Percentiles rank a stretch among this genome's conserved stretches.
Evolutionary conservation across 2,797 vertebrate species (phyloP).

Genomic region (Microctenopoma stevenorrisi): DNA sequence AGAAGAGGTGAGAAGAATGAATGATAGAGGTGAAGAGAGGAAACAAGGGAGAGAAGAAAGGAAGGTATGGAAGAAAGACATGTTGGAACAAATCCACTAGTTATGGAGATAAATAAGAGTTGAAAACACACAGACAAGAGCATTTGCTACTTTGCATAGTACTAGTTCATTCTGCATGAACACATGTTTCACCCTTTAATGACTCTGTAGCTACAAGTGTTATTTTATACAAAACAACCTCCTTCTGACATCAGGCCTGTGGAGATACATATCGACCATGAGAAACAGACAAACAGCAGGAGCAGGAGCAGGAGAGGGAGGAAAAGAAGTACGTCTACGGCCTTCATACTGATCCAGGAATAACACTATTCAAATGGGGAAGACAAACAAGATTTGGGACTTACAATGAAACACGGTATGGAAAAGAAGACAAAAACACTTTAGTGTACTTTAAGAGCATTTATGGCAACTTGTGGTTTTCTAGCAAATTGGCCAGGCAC

Average conservation of each 20-base stretch:
- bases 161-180: not conserved
- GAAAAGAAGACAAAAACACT: not conserved
- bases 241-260: conserved; percentile 6
- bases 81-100: not conserved
- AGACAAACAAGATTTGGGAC: not conserved
- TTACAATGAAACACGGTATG: not conserved
- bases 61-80: not conserved
- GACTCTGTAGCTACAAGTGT: not conserved
- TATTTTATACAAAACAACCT: conserved; percentile 5
- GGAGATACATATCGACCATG: conserved; percentile 13
- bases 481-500: not conserved
- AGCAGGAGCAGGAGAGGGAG: not conserved
- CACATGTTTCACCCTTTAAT: not conserved
- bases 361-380: not conserved
- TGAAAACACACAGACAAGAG: not conserved
- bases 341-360: not conserved
- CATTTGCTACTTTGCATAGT: not conserved
- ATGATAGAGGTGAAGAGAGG: not conserved
- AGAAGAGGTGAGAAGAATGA: not conserved
- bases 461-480: conserved; percentile 4
- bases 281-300: conserved; percentile 7
- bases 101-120: not conserved
- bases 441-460: not conserved
- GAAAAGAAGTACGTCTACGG: not conserved
- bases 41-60: not conserved